Evolutionary conservation across 2,113 vertebrate species (phyloP), one percentile per base, ranked within the genome.

Genomic region (Rhizomys pruinosus): DNA sequence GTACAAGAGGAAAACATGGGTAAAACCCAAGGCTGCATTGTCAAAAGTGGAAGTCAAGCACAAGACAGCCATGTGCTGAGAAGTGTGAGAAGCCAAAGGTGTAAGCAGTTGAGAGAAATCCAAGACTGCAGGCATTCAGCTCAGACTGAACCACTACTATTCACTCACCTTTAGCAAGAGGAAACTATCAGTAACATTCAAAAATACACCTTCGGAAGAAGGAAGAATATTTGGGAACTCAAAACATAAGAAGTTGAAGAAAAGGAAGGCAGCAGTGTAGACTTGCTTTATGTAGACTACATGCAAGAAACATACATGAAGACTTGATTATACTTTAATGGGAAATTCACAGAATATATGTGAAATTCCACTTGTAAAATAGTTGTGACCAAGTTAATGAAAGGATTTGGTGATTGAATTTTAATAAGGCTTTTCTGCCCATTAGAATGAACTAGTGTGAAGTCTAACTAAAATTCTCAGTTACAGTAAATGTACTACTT

Each of bases 381-480:
- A 57, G 17, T 52, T 72, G 25, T 66, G 92, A 44, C 63, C 87
- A 81, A 92, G 74, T 61, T 1, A 47, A 76, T 81, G 42, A 80
- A 91, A 90, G 61, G 15, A 3, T 76, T 64, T 85, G 37, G 64
- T 73, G 42, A 52, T 34, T 82, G 71, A 78, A 57, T 25, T 89
- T 47, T 55, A 92, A 77, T 90, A 85, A 82, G 82, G 84, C 78
- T 79, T n/a, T 8, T 52, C 5, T 93, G 95, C 94, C 17, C 52
- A 1, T 78, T 71, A 61, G 82, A 96, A 86, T 12, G 25, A 42
- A 10, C 34, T 79, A 55, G 39, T 39, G 7, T 63, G 76, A 93
- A 95, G 7, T n/a, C 66, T 87, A 93, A 77, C 27, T n/a, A 25
- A 92, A 92, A 84, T 39, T 77, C 25, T 93, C 12, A 20, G 11